A percentile compares a stretch with the other conserved stretches of the same genome.
These are phyloP conservation scores for Pipistrellus nathusii DNA, from an alignment of 2,797 vertebrate genomes.

Conservation along the genomic window DNA sequence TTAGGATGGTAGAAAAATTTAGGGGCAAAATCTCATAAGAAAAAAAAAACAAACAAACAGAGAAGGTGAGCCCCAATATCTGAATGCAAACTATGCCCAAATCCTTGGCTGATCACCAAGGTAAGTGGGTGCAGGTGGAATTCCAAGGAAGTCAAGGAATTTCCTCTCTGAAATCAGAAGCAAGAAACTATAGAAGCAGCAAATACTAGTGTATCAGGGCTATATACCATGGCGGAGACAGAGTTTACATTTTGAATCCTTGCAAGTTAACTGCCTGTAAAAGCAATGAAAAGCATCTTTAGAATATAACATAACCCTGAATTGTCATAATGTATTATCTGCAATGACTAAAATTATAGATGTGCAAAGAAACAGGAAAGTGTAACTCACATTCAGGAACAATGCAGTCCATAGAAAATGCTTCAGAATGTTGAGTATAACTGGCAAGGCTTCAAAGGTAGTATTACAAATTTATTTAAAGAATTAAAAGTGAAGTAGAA, in stretches of 20 bases:
- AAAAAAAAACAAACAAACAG: conserved; percentile 35
- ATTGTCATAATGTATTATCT: conserved; percentile 17
- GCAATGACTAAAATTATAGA: background rate
- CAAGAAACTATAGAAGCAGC: conserved; percentile 49
- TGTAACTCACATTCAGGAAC: background rate
- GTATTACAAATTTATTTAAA: background rate
- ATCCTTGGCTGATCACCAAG: conserved; percentile 42
- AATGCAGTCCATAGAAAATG: conserved; percentile 1
- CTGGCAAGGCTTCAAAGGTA: background rate
- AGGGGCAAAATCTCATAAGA: background rate
- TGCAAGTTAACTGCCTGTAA: background rate
- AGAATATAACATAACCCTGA: conserved; percentile 23
- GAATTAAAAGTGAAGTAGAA: conserved; percentile 31
- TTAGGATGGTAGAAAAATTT: conserved; percentile 27
- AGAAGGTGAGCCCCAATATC: background rate
- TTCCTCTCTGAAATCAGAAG: conserved; percentile 22
- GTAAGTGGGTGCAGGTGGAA: conserved; percentile 48
- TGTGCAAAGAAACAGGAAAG: background rate
- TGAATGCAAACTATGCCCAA: conserved; percentile 4
- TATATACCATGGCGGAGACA: background rate
- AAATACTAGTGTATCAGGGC: background rate
- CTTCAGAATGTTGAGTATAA: background rate
- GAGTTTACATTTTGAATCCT: conserved; percentile 45
- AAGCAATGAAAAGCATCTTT: background rate
- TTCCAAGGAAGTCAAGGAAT: conserved; percentile 11